Evolutionary conservation across 2,797 vertebrate genomes (phyloP).

Genomic region (Myotis vivesi): DNA sequence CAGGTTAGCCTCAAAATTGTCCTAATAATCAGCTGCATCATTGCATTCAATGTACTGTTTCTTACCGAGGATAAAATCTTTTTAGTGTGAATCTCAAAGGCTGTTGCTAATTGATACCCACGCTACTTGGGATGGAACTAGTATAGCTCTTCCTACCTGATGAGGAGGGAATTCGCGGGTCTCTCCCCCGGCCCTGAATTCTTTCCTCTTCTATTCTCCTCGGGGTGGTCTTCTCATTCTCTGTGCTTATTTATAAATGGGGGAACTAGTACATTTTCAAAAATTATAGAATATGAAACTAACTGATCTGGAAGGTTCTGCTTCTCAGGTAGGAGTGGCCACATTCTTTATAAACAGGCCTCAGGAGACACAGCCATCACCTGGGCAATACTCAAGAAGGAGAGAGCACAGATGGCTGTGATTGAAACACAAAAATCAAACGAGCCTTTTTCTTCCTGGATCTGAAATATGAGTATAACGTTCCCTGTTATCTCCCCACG

Average conservation of each 20-base stretch:
- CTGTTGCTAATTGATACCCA: not conserved
- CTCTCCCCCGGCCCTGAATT: fast-evolving
- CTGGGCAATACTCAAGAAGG: too few relatives aligned
- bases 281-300: not conserved
- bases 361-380: not conserved
- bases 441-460: not conserved
- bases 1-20: not conserved
- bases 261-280: not conserved
- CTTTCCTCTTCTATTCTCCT: not conserved
- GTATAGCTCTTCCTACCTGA: not conserved
- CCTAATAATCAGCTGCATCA: not conserved
- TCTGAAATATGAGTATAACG: slow-evolving; percentile 2
- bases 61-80: not conserved
- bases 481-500: slow-evolving; percentile 8
- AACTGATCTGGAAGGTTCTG: not conserved
- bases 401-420: too few relatives aligned
- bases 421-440: not conserved
- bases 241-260: not conserved
- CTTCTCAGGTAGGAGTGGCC: not conserved
- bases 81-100: not conserved
- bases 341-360: not conserved
- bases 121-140: not conserved
- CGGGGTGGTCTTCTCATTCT: not conserved
- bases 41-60: not conserved
- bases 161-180: not conserved